Evolutionary conservation across 2,113 vertebrate species (phyloP).

Genomic region (Ciconia stormi): DNA sequence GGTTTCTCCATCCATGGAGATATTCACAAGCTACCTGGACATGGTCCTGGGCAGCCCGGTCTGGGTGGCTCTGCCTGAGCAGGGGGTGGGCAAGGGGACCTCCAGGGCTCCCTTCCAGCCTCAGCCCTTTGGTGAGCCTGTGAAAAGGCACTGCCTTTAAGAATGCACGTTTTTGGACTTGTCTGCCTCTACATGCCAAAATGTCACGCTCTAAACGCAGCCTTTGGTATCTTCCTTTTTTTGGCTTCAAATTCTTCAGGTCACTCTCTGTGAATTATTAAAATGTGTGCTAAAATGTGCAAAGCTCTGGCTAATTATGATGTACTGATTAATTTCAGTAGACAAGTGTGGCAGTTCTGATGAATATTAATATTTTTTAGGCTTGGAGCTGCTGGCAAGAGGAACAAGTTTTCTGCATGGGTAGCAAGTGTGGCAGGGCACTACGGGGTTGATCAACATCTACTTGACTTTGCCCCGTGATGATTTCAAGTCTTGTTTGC

Average conservation of each 20-base stretch:
- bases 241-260: neutral
- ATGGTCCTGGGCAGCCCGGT: neutral
- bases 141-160: neutral
- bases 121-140: neutral
- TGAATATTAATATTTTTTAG: slow-evolving; percentile 46
- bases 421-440: neutral
- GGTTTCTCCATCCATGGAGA: neutral
- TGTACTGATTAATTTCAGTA: slow-evolving; percentile 49
- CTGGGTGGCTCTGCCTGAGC: neutral
- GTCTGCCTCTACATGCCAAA: neutral
- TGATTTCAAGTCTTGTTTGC: slow-evolving; percentile 1
- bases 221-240: neutral
- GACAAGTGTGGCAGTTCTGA: slow-evolving; percentile 25
- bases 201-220: neutral
- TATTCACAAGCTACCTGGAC: neutral
- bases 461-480: neutral
- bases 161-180: neutral
- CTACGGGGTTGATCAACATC: neutral
- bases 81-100: neutral
- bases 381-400: slow-evolving; percentile 26
- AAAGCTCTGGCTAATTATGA: slow-evolving; percentile 42
- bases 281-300: slow-evolving; percentile 13
- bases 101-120: neutral
- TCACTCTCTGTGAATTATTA: slow-evolving; percentile 22
- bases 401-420: neutral